Base-by-base conservation (phyloP, 2,888 invertebrate genomes). In the Teleiodes luculella region DNA sequence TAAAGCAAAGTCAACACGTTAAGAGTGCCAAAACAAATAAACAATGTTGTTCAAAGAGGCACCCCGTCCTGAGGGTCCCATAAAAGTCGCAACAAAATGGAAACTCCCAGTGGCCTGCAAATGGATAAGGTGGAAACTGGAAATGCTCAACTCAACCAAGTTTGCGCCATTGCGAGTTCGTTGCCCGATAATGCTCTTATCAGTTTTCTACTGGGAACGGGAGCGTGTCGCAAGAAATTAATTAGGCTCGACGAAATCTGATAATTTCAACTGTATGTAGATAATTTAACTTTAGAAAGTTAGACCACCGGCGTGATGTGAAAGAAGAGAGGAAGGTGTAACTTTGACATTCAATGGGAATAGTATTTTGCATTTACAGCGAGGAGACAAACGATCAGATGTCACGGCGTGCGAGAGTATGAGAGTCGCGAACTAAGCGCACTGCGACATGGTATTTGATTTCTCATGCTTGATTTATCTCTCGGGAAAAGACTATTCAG, bases 161-260 rank as follows among this genome's bases (percentile, higher is more conserved):
- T 56, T 57, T 57, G 57, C 57, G 58, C 57, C 57, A 57, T 75
- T 74, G 68, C 69, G 64, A 81, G 85, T 80, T 85, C 84, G 63
- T 69, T 80, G 83, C 53, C 79, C 84, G 86, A 87, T 86, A 85
- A 75, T 72, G 58, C 62, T 68, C 78, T 83, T 87, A 86, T 86
- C 86, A 78, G 72, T 69, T 74, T 81, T 83, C 80, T 81, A 69
- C 63, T 65, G 68, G 69, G 74, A 82, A 82, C 65, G 60, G 70
- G 75, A 72, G 63, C 68, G 57, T 71, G 67, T 67, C 69, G 71
- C 68, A 74, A 77, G 70, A 75, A 43, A 78, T 77, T 78, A 81
- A 82, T 80, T 79, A 75, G 68, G 63, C 56, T 57, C 68, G 57
- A 69, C 70, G 61, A 75, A 75, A 71, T 70, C 52, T 55, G 59